Evolutionary conservation across 2,888 invertebrate species (phyloP), one percentile per base, ranked within the genome.

Genomic region (Cremastinae sp.): DNA sequence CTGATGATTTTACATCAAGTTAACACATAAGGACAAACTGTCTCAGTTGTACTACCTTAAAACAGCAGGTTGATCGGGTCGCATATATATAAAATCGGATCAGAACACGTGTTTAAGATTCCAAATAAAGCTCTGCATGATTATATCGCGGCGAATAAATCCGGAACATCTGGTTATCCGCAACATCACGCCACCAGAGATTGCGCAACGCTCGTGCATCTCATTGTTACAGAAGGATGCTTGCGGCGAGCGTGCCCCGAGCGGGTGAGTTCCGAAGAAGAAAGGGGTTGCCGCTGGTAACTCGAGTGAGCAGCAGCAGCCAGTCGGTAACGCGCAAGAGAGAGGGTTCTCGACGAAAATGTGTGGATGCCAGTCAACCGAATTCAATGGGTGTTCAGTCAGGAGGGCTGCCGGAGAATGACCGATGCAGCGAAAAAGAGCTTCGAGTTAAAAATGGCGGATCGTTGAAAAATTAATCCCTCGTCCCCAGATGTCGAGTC

Each of bases 121-220:
- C 69, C 73, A 64, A 75, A 70, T n/a, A 2, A 70, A 69, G 70
- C 73, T 64, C 78, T n/a, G n/a, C n/a, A n/a, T 78, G 79, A 79
- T 84, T 84, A 81, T 28, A 28, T 5, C 28, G 5, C 5, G 28
- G 5, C 28, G 28, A 5, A 28, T 28, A 28, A 28, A 79, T 84
- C 82, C 83, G 81, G 80, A 80, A 83, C 83, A 85, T 86, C 84
- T 84, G 83, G 80, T 81, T 84, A 83, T 84, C 82, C 80, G 74
- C 59, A 75, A 80, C 82, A 82, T 82, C 83, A 82, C 80, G 79
- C 71, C 70, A 66, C 70, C 70, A 18, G 53, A 69, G 70, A 56
- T 71, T 51, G 61, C 53, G 58, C 53, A 34, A 71, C 64, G 70
- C 64, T 61, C 62, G 28, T 47, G 53, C 41, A 59, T 68, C 69